Conservation (phyloP, 1,140 invertebrate genomes). For the Drosophila funebris region DNA sequence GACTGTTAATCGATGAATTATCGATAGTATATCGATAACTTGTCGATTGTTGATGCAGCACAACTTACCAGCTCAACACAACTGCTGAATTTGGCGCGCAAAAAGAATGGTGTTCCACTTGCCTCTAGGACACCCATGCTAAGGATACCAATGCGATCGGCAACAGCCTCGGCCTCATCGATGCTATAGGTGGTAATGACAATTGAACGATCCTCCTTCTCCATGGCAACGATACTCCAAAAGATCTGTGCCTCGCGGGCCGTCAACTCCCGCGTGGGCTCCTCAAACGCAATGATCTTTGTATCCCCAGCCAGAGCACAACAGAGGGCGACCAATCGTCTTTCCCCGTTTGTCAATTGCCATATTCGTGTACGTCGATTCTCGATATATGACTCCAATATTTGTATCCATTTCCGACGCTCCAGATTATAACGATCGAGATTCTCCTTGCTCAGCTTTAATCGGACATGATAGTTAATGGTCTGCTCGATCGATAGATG, state of each 20-base stretch:
- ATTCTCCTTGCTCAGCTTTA: constrained; percentile 31
- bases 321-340: constrained; percentile 58
- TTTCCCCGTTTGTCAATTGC: constrained; percentile 20
- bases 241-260: constrained; percentile 84
- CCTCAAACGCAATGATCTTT: constrained; percentile 59
- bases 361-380: constrained; percentile 17
- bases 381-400: constrained; percentile 33
- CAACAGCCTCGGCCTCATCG: constrained; percentile 63
- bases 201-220: constrained; percentile 57
- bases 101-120: constrained; percentile 91
- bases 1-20: neutral
- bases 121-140: constrained; percentile 65
- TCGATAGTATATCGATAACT: neutral
- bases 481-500: constrained; percentile 64
- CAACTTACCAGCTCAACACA: constrained; percentile 90
- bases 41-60: no score
- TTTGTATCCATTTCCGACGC: constrained; percentile 53
- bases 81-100: constrained; percentile 94
- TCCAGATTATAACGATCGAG: constrained; percentile 37
- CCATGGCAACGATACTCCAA: constrained; percentile 87
- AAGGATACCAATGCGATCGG: constrained; percentile 68
- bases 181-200: constrained; percentile 61
- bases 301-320: constrained; percentile 52
- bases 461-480: constrained; percentile 54
- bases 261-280: constrained; percentile 51